Conservation (phyloP, 2,888 invertebrate species). For the Trissoscelio sp. region DNA sequence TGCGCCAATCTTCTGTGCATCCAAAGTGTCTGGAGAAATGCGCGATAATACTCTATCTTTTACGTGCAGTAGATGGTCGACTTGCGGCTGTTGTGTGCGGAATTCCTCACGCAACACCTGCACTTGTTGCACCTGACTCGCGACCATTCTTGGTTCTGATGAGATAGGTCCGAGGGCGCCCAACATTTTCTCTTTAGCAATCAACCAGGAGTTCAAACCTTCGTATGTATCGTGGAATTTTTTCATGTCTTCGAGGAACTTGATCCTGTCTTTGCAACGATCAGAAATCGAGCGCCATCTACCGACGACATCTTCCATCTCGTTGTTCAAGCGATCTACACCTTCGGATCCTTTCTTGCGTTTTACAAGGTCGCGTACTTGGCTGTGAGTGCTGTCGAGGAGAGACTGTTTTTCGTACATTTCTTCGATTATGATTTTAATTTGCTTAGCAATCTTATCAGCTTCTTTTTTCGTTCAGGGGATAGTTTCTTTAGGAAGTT, state of each 20-base stretch:
- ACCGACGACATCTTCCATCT: slow-evolving; percentile 91
- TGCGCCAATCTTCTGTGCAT: slow-evolving; percentile 87
- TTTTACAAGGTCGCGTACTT: slow-evolving; percentile 93
- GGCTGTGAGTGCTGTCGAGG: slow-evolving; percentile 94
- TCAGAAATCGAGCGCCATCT: slow-evolving; percentile 95
- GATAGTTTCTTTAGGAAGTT: slow-evolving; percentile 92
- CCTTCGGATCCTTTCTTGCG: slow-evolving; percentile 94
- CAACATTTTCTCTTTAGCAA: slow-evolving; percentile 97
- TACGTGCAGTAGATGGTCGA: slow-evolving; percentile 92
- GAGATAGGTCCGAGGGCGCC: slow-evolving; percentile 97
- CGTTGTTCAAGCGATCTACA: slow-evolving; percentile 91
- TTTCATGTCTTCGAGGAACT: slow-evolving; percentile 93
- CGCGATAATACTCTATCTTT: slow-evolving; percentile 87
- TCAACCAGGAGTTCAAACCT: slow-evolving; percentile 93
- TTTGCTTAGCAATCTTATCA: slow-evolving; percentile 92
- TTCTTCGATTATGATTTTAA: slow-evolving; percentile 93
- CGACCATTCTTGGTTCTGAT: slow-evolving; percentile 97
- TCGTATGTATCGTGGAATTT: slow-evolving; percentile 96
- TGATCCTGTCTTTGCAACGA: slow-evolving; percentile 90
- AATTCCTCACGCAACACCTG: slow-evolving; percentile 98
- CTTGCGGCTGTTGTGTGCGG: slow-evolving; percentile 94
- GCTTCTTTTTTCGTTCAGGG: slow-evolving; percentile 94
- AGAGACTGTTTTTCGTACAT: slow-evolving; percentile 97
- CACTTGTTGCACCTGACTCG: slow-evolving; percentile 95
- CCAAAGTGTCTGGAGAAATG: slow-evolving; percentile 85